Percentiles rank a stretch among this genome's conserved stretches.
phyloP scores from a whole-genome alignment of 2,113 vertebrate species.

The Pangasianodon gigas region DNA sequence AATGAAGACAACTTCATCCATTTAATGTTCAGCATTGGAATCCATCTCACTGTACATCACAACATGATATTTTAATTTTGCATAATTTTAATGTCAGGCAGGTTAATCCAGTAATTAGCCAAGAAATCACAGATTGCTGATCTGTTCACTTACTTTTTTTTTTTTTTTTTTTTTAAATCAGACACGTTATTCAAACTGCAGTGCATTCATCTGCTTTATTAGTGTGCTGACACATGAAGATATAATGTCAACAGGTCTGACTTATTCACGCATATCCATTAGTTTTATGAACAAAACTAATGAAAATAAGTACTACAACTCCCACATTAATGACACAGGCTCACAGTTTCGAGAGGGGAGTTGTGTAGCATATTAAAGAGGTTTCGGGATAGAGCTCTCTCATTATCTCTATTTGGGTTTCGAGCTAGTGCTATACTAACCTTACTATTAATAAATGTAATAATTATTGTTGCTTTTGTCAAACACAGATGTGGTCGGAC shows the following conservation, averaged over 20 bases:
- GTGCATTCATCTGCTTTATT: not conserved
- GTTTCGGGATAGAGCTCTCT: not conserved
- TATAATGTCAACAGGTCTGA: not conserved
- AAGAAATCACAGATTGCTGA: not conserved
- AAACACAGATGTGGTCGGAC: not conserved
- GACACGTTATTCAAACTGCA: not conserved
- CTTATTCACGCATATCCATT: not conserved
- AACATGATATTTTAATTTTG: not conserved
- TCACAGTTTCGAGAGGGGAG: not conserved
- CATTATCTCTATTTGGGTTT: not conserved
- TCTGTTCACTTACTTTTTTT: not conserved
- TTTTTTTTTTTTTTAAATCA: not conserved
- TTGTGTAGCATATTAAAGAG: not conserved
- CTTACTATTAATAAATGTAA: not conserved
- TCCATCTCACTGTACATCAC: not conserved
- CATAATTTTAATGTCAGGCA: not conserved
- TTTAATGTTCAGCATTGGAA: slow-evolving; percentile 15
- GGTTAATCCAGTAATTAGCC: not conserved
- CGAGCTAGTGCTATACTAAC: not conserved
- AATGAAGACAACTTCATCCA: not conserved
- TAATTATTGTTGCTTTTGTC: not conserved
- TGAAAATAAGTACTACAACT: not conserved
- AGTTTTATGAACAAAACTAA: not conserved
- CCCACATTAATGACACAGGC: not conserved
- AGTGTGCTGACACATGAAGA: not conserved